phyloP scores from a whole-genome alignment of 2,797 vertebrate species.

The Odontamblyopus lacepedii region DNA sequence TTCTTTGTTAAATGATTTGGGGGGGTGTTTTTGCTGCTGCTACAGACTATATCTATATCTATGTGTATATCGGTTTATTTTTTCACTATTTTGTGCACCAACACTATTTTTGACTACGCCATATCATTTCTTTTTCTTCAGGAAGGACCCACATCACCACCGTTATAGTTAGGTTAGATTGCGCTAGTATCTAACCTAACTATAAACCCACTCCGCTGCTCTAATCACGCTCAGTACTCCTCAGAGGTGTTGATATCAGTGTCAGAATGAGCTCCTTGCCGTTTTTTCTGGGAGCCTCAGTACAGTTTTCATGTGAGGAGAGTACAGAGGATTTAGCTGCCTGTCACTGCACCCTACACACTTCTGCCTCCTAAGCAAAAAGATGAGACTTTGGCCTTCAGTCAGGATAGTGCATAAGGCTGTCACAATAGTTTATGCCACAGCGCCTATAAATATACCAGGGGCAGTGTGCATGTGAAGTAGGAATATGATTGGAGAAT shows the following conservation, averaged over 20 bases:
- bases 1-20: too few species aligned
- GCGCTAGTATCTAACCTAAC: not conserved
- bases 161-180: too few species aligned
- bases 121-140: too few species aligned
- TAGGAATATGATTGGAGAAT: conserved; percentile 26
- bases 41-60: too few species aligned
- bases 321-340: conserved; percentile 5
- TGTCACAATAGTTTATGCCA: conserved; percentile 35
- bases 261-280: not conserved
- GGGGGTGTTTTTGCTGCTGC: too few species aligned
- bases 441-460: conserved; percentile 28
- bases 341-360: conserved; percentile 4
- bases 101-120: too few species aligned
- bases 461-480: conserved; percentile 1
- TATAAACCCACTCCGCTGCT: not conserved
- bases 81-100: too few species aligned
- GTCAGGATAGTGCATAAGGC: conserved; percentile 33
- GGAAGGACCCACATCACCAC: too few species aligned
- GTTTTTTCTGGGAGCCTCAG: not conserved
- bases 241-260: not conserved
- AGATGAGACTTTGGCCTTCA: conserved; percentile 29
- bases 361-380: conserved; percentile 19
- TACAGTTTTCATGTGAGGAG: conserved; percentile 1
- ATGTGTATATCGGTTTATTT: too few species aligned
- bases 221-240: not conserved